phyloP scores from a whole-genome alignment of 2,888 invertebrate genomes.

The Tiliacea citrago region DNA sequence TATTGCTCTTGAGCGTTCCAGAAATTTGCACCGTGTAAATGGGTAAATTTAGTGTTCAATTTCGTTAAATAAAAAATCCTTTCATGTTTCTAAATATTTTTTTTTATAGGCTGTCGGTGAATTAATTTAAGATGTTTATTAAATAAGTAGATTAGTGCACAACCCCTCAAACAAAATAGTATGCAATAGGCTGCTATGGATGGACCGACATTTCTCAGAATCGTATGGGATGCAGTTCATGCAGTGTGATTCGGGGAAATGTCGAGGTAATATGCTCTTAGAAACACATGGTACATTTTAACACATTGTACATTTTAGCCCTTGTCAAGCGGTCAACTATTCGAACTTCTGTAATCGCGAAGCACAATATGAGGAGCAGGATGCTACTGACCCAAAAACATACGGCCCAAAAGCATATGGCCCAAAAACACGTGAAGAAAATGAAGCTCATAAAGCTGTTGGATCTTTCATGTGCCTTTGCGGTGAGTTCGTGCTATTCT shows the following conservation, averaged over 20 bases:
- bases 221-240: background rate
- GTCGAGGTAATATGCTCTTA: background rate
- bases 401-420: background rate
- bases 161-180: background rate
- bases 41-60: too few relatives aligned
- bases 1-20: too few relatives aligned
- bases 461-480: constrained; percentile 24
- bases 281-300: constrained; percentile 1
- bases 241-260: background rate
- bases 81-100: too few relatives aligned
- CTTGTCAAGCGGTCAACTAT: background rate
- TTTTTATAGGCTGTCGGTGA: too few relatives aligned
- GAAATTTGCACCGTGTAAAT: too few relatives aligned
- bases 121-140: too few relatives aligned
- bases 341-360: background rate
- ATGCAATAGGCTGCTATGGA: background rate
- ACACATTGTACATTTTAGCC: constrained; percentile 16
- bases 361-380: constrained; percentile 2
- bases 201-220: background rate
- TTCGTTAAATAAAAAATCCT: too few relatives aligned
- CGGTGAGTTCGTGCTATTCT: constrained; percentile 18
- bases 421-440: background rate
- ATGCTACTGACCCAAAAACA: background rate
- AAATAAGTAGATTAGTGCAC: background rate
- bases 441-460: background rate